Base-by-base conservation (phyloP, 2,888 invertebrate species). In the Zygogramma bicolorata region DNA sequence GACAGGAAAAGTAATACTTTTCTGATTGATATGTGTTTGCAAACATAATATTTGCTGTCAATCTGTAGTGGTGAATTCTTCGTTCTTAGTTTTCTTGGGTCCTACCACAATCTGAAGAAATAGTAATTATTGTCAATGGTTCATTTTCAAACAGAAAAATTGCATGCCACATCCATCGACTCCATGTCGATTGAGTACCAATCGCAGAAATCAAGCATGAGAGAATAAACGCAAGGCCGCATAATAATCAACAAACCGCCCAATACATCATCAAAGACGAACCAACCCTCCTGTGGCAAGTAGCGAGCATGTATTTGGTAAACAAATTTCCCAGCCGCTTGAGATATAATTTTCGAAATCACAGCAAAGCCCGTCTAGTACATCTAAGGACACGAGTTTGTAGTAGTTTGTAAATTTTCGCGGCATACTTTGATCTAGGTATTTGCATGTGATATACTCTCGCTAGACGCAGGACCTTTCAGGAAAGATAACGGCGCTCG, bases 401-500 rank as follows among this genome's bases (percentile, higher is more conserved):
- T 75, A 76, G 63, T 63, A 79, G 77, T 77, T 72, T 67, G 71
- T 63, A 76, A 80, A 77, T 79, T 80, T 80, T 68, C 74, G 68
- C 71, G 76, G 75, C 75, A 78, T 77, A 79, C 82, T 81, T 81
- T 82, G 82, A 81, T 81, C 82, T 81, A 76, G 77, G 80, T 79
- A 84, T 84, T 84, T 83, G 81, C 84, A 84, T 84, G 79, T 80
- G 81, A 81, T 82, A 79, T 80, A 82, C 75, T 78, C 78, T 77
- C 79, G 61, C 66, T 60, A 61, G 42, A 49, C 53, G 27, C 62
- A 62, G 74, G 71, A 67, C 73, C 73, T 70, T 74, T 70, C 71
- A 70, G 72, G 70, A 75, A 58, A 60, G 63, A 53, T 65, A 72
- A 59, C 74, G 75, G 60, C 49, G 40, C 65, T 65, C 65, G 68